A percentile compares a stretch with the other conserved stretches of the same genome.
These are phyloP conservation scores for Teleogryllus oceanicus DNA, from an alignment of 2,888 invertebrate genomes.

Conservation along the genomic window DNA sequence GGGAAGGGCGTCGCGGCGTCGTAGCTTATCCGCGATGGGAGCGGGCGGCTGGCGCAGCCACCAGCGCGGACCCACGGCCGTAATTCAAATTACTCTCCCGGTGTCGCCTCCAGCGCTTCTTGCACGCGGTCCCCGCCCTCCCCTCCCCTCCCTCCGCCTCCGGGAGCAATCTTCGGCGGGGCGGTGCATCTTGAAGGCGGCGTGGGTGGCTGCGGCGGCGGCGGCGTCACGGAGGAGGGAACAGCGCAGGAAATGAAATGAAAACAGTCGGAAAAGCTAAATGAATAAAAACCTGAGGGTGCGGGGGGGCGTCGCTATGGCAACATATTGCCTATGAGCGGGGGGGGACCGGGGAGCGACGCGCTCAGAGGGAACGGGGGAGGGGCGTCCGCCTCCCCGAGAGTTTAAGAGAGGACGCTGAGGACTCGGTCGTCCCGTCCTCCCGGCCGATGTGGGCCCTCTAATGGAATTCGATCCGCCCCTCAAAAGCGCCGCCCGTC, in stretches of 20 bases:
- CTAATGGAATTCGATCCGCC: conserved; percentile 7
- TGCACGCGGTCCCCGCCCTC: background rate
- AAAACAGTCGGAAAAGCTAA: conserved; percentile 31
- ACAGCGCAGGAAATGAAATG: conserved; percentile 26
- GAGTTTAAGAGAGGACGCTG: background rate
- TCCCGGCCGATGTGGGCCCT: background rate
- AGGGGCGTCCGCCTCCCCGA: background rate
- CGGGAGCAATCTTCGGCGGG: background rate
- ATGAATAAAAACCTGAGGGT: conserved; percentile 22
- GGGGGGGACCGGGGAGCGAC: background rate
- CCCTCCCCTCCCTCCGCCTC: background rate
- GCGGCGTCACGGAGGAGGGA: conserved; percentile 11
- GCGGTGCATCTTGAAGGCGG: no score
- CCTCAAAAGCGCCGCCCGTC: background rate
- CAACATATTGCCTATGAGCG: conserved; percentile 18
- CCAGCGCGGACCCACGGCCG: background rate
- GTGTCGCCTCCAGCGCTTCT: background rate
- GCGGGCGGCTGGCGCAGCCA: background rate
- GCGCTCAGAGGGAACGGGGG: background rate
- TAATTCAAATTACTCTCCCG: conserved; percentile 11
- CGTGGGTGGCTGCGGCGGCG: background rate
- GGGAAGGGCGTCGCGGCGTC: background rate
- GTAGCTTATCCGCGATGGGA: background rate
- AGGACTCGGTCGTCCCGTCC: background rate
- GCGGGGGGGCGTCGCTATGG: conserved; percentile 11